These are phyloP conservation scores for Pseudomugil gertrudae DNA, from an alignment of 2,797 vertebrate species.

Conservation along the genomic window DNA sequence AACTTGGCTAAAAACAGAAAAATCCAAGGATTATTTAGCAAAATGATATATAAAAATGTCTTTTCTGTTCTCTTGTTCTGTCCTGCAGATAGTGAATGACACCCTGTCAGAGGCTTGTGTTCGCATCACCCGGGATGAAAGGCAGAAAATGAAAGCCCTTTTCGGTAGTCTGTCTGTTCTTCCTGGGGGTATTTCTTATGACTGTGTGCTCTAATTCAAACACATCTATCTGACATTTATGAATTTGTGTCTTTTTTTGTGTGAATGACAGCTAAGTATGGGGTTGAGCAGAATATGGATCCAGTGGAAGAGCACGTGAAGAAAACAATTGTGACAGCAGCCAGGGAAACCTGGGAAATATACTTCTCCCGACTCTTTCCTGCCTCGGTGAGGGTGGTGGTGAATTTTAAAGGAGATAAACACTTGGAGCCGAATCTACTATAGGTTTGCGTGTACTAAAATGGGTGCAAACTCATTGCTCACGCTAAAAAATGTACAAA, in stretches of 20 bases:
- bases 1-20: conserved; percentile 18
- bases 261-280: conserved; percentile 84
- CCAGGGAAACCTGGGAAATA: conserved; percentile 90
- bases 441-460: too few relatives aligned
- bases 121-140: conserved; percentile 91
- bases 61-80: conserved; percentile 25
- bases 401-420: conserved; percentile 1
- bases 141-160: conserved; percentile 90
- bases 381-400: conserved; percentile 86
- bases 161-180: conserved; percentile 85
- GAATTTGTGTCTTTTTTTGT: conserved; percentile 43
- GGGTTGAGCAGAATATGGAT: conserved; percentile 86
- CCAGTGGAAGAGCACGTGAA: conserved; percentile 90
- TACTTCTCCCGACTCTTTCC: conserved; percentile 98
- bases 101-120: conserved; percentile 91
- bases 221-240: conserved; percentile 40
- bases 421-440: too few relatives aligned
- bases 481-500: too few relatives aligned
- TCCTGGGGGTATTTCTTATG: conserved; percentile 18
- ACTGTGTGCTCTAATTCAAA: conserved; percentile 29
- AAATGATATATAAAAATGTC: conserved; percentile 22
- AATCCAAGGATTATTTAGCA: conserved; percentile 24
- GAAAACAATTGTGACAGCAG: conserved; percentile 84
- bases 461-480: too few relatives aligned
- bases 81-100: conserved; percentile 89